phyloP scores from a whole-genome alignment of 2,888 invertebrate genomes.

The Therioaphis trifolii region DNA sequence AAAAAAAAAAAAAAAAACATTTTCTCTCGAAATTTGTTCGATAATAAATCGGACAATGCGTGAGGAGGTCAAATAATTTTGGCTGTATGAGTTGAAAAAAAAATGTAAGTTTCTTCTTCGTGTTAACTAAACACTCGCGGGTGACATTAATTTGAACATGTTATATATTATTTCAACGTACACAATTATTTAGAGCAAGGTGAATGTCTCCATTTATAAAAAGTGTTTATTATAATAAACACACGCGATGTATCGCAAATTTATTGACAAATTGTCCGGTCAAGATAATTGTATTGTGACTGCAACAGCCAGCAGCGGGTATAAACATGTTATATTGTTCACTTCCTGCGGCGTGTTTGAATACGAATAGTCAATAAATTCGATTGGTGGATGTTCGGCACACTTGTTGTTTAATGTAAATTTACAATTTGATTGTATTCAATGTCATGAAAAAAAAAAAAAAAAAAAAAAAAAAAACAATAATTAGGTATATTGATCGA shows the following conservation, averaged over 20 bases:
- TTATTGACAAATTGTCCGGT: neutral
- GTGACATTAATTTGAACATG: too few species aligned
- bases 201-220: neutral
- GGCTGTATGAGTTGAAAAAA: neutral
- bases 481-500: neutral
- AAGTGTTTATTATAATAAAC: neutral
- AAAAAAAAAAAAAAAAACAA: neutral
- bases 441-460: neutral
- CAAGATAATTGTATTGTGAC: neutral
- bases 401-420: neutral
- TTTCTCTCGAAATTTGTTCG: slow-evolving; percentile 13
- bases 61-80: slow-evolving; percentile 16
- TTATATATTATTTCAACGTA: too few species aligned
- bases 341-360: neutral
- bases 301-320: neutral
- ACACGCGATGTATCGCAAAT: neutral
- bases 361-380: slow-evolving; percentile 7
- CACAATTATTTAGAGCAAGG: neutral
- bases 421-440: neutral
- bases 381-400: slow-evolving; percentile 18
- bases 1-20: slow-evolving; percentile 6
- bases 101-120: too few species aligned
- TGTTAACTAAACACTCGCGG: too few species aligned
- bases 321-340: neutral
- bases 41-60: slow-evolving; percentile 18